Evolutionary conservation across 2,797 vertebrate species (phyloP), one percentile per base, ranked within the genome.

Genomic region (Xenops minutus): DNA sequence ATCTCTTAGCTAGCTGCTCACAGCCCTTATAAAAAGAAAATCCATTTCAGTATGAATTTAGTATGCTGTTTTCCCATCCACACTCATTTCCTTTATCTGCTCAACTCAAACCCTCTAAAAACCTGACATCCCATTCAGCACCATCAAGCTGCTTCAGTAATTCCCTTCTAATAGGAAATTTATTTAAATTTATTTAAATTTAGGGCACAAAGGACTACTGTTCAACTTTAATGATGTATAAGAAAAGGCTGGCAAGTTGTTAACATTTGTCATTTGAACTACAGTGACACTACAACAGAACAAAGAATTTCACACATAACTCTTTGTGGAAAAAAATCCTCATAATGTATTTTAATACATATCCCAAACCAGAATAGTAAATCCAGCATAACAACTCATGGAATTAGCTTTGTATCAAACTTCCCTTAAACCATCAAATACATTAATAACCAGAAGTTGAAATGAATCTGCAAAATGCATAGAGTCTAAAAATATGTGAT

Each of bases 101-200:
- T 29, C 43, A 82, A 76, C n/a, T 67, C 59, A 67, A 92, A 81
- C 1, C 36, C n/a, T 68, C 26, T 52, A 48, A 68, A 32, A 86
- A 34, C 12, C n/a, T 39, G 27, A 72, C 67, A 59, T 51, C 15
- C 44, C 44, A 66, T 51, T 71, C 56, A 49, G 37, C 16, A 59
- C 9, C 39, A 78, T 26, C 29, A 81, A 81, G 30, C 6, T 68
- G 12, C 34, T 90, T 16, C 43, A 76, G 11, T 43, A 75, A 58
- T 29, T 79, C 39, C 36, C 27, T 26, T 48, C 36, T 43, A 68
- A 43, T 7, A 20, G 2, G 15, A 73, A 32, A 83, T 55, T 26
- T 49, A 73, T 85, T 81, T 54, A 67, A 80, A 72, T 68, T 68
- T 80, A 69, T 75, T 83, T 54, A 71, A 68, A 85, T 86, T 74